Conservation (phyloP, 2,113 vertebrate genomes). For the Ammodytes dubius region DNA sequence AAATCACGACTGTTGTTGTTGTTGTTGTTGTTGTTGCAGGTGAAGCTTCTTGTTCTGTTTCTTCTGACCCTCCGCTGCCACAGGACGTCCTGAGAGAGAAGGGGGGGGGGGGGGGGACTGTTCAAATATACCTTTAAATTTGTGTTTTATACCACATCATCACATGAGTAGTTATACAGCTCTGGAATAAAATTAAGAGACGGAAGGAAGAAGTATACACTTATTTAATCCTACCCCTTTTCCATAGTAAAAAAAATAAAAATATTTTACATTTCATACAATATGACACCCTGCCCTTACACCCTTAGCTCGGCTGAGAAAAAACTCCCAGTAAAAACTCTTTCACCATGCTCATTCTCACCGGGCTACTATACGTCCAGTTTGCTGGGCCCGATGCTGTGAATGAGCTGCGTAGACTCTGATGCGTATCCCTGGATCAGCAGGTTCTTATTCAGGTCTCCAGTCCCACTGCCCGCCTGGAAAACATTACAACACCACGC, state of each 20-base stretch:
- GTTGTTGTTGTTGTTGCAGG: constrained; percentile 22
- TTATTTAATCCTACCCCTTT: too few relatives aligned
- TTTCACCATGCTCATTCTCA: too few relatives aligned
- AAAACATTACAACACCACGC: too few relatives aligned
- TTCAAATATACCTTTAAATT: neutral
- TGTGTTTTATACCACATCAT: too few relatives aligned
- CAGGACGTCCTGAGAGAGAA: constrained; percentile 23
- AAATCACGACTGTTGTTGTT: constrained; percentile 24
- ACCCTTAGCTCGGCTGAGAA: too few relatives aligned
- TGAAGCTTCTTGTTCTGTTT: constrained; percentile 48
- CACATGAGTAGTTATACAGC: neutral
- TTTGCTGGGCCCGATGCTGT: constrained; percentile 86
- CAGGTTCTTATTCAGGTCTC: constrained; percentile 98
- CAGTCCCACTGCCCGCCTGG: constrained; percentile 87
- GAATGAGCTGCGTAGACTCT: constrained; percentile 91
- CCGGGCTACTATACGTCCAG: constrained; percentile 77
- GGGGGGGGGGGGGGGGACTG: neutral
- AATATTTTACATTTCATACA: too few relatives aligned
- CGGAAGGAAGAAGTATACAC: too few relatives aligned
- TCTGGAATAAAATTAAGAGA: too few relatives aligned
- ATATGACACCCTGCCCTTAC: too few relatives aligned
- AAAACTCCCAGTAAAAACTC: too few relatives aligned
- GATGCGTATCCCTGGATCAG: constrained; percentile 94
- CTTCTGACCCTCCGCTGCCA: constrained; percentile 20
- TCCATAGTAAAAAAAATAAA: too few relatives aligned